Evolutionary conservation across 2,797 vertebrate genomes (phyloP).

Genomic region (Callimico goeldii): DNA sequence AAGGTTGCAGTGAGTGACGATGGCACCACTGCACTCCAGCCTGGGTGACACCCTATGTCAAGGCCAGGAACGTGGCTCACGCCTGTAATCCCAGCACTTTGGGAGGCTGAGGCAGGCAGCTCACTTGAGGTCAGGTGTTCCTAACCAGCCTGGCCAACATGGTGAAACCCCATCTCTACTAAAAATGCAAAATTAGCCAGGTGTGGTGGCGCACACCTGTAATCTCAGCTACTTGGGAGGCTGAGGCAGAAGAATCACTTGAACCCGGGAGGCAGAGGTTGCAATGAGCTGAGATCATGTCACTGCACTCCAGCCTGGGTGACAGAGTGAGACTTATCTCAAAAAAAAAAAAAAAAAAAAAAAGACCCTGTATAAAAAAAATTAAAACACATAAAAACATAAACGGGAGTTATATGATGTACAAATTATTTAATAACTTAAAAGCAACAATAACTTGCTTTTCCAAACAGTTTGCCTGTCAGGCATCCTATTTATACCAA

Average conservation of each 20-base stretch:
- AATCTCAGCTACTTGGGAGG: not conserved
- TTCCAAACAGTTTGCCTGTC: constrained; percentile 8
- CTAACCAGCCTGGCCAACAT: not conserved
- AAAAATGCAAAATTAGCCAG: not conserved
- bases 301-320: not conserved
- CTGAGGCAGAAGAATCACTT: not conserved
- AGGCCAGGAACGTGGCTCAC: not conserved
- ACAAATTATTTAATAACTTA: constrained; percentile 15
- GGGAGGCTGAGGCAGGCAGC: not conserved
- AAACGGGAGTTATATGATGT: not conserved
- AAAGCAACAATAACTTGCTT: not conserved
- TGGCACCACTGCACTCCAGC: not conserved
- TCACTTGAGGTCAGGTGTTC: not conserved
- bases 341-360: not conserved
- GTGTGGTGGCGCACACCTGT: not conserved
- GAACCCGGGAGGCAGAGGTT: not conserved
- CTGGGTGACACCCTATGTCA: not conserved
- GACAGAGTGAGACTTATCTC: not conserved
- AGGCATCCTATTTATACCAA: constrained; percentile 1
- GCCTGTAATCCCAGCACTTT: not conserved
- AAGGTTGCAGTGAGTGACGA: not conserved
- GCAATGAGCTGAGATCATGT: not conserved
- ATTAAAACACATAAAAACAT: not conserved
- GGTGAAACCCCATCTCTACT: not conserved
- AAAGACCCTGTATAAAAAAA: not conserved